Conservation (phyloP, 2,797 vertebrate genomes). For the Schizopygopsis pylzovi region DNA sequence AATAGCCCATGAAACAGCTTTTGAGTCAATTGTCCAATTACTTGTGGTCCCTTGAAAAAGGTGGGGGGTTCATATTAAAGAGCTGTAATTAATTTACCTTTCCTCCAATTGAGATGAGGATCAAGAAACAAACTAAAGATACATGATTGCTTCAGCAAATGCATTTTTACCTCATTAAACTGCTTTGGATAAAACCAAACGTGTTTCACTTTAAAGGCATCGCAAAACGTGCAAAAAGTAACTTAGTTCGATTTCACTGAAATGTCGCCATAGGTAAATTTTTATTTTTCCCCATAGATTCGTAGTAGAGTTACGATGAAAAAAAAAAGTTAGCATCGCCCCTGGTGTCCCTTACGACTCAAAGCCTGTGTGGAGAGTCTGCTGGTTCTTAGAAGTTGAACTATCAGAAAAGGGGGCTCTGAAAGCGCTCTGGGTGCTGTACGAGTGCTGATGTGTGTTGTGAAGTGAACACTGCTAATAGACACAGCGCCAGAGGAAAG, state of each 20-base stretch:
- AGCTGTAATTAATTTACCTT: too few relatives aligned
- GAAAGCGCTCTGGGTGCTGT: conserved; percentile 20
- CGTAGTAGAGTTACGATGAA: neutral
- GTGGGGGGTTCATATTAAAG: too few relatives aligned
- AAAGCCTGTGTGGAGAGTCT: neutral
- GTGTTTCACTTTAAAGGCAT: neutral
- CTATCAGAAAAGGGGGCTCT: neutral
- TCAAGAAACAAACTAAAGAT: neutral
- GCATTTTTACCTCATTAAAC: neutral
- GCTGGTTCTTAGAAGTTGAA: conserved; percentile 13
- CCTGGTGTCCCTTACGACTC: neutral
- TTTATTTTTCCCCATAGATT: neutral
- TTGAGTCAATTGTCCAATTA: too few relatives aligned
- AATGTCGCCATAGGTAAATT: neutral
- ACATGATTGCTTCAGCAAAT: neutral
- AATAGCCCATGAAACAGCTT: too few relatives aligned
- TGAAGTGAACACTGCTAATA: conserved; percentile 26
- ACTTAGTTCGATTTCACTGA: neutral
- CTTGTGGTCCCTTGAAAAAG: too few relatives aligned
- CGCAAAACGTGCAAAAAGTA: neutral
- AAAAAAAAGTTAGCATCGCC: neutral
- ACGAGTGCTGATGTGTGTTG: conserved; percentile 15
- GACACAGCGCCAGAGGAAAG: conserved; percentile 49
- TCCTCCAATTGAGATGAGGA: too few relatives aligned
- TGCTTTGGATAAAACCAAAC: neutral